phyloP scores from a whole-genome alignment of 1,140 invertebrate species.

The Babylonia areolata region DNA sequence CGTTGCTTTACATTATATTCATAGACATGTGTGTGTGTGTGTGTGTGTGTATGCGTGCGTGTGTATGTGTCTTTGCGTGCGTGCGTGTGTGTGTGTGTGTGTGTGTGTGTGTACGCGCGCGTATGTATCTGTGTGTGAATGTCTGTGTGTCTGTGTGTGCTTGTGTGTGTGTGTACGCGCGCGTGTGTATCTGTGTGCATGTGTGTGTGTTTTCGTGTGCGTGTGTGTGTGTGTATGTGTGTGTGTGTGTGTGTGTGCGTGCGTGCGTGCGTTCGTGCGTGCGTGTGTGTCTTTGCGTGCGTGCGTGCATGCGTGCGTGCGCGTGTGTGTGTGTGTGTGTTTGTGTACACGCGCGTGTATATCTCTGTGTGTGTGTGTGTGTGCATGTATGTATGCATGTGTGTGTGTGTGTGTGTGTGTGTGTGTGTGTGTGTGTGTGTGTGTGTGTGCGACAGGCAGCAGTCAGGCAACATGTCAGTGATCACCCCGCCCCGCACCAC shows the following conservation, averaged over 20 bases:
- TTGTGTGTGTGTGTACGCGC: background rate
- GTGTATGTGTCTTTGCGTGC: background rate
- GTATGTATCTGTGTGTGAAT: background rate
- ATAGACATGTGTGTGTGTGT: too few relatives aligned
- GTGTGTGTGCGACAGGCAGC: background rate
- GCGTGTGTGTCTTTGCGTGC: background rate
- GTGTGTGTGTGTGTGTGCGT: background rate
- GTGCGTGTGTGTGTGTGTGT: background rate
- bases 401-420: background rate
- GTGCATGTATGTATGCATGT: background rate
- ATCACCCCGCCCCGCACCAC: background rate
- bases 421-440: background rate
- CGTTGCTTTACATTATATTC: too few relatives aligned
- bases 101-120: background rate
- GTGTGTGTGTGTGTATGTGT: background rate
- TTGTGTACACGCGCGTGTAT: background rate
- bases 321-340: conserved; percentile 7
- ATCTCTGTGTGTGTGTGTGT: background rate
- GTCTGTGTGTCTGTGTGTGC: background rate
- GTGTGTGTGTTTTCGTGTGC: background rate
- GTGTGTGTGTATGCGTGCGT: too few relatives aligned
- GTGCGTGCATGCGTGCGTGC: background rate
- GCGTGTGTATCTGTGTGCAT: background rate
- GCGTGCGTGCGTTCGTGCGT: background rate
- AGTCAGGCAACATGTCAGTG: background rate